These are phyloP conservation scores for Tarsius wallacei DNA, from an alignment of 2,797 vertebrate genomes.

Conservation along the genomic window DNA sequence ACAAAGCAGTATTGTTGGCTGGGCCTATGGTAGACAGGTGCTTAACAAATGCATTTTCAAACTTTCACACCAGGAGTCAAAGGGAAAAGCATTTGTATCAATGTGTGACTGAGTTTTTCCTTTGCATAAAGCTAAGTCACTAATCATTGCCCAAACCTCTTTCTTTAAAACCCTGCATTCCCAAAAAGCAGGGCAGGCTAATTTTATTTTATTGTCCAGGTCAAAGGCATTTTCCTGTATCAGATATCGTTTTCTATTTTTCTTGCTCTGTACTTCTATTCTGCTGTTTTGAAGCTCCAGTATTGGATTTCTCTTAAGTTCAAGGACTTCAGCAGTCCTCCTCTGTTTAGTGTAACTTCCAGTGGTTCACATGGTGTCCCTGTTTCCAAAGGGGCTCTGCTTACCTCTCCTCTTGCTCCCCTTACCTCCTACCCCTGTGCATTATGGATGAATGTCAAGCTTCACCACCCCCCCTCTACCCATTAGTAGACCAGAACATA, in stretches of 20 bases:
- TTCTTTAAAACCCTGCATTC: constrained; percentile 47
- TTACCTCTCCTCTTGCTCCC: background rate
- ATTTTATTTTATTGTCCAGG: constrained; percentile 85
- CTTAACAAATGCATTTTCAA: constrained; percentile 65
- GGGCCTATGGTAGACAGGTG: background rate
- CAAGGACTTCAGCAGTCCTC: constrained; percentile 82
- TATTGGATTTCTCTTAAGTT: constrained; percentile 82
- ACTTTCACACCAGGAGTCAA: background rate
- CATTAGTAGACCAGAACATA: constrained; percentile 72
- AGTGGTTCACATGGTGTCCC: constrained; percentile 75
- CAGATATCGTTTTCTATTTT: constrained; percentile 86
- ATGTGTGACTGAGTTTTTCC: constrained; percentile 48
- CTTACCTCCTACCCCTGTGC: background rate
- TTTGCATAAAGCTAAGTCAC: constrained; percentile 55
- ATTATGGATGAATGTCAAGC: background rate
- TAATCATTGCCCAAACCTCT: constrained; percentile 64
- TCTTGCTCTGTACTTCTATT: constrained; percentile 84
- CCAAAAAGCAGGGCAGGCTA: constrained; percentile 36
- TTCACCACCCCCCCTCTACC: constrained; percentile 5
- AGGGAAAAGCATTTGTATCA: constrained; percentile 4
- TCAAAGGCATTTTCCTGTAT: constrained; percentile 86
- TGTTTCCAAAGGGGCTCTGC: constrained; percentile 71
- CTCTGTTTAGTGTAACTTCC: constrained; percentile 88
- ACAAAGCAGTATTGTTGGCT: background rate
- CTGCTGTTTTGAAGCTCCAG: constrained; percentile 84